Evolutionary conservation across 2,888 invertebrate genomes (phyloP).

Genomic region (Rhagophthalmus giganteus): DNA sequence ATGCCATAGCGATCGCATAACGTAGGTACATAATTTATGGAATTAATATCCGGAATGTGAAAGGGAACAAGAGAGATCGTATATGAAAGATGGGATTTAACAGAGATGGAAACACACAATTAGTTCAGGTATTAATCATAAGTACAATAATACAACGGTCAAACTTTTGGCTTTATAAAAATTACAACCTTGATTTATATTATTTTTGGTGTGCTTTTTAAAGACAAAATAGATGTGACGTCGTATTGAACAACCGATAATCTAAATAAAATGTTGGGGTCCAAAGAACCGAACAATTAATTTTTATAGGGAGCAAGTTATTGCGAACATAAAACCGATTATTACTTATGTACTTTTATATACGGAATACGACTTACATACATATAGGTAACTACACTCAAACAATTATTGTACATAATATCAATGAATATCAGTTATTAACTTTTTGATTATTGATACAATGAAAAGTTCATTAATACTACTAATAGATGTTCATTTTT

Average conservation of each 20-base stretch:
- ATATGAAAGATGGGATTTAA: slow-evolving; percentile 28
- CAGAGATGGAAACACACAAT: slow-evolving; percentile 39
- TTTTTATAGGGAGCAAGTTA: slow-evolving; percentile 8
- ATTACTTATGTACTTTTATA: slow-evolving; percentile 7
- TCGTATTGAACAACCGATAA: background rate
- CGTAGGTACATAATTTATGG: slow-evolving; percentile 50
- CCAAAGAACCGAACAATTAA: background rate
- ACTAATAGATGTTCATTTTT: no score
- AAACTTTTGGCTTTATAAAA: slow-evolving; percentile 4
- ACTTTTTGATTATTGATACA: no score
- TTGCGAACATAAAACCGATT: slow-evolving; percentile 13
- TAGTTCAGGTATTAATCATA: slow-evolving; percentile 46
- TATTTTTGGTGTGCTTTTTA: slow-evolving; percentile 2
- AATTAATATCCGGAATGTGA: slow-evolving; percentile 46
- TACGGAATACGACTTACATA: no score
- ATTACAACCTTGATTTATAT: no score
- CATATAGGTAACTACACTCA: no score
- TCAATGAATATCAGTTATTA: no score
- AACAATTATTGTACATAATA: no score
- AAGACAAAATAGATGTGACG: background rate
- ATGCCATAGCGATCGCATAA: slow-evolving; percentile 38
- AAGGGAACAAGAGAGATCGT: slow-evolving; percentile 30
- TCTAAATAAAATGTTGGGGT: background rate
- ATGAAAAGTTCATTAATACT: no score
- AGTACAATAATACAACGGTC: slow-evolving; percentile 24